These are phyloP conservation scores for Eciton burchellii DNA, from an alignment of 1,140 invertebrate genomes.

Conservation along the genomic window DNA sequence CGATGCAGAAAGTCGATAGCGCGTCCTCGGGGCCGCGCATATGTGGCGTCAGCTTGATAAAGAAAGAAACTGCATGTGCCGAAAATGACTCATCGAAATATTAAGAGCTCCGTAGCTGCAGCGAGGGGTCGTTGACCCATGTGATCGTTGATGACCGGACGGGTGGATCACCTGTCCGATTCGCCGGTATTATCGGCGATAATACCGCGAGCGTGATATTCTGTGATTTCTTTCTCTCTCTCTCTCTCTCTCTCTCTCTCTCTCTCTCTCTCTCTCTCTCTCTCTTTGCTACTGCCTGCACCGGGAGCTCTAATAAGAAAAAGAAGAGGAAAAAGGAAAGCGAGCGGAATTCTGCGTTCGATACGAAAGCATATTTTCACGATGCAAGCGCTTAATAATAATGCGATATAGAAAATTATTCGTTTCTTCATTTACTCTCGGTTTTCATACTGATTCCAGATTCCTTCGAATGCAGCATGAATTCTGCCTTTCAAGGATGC, in stretches of 20 bases:
- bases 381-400: background rate
- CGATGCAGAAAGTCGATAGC: slow-evolving; percentile 57
- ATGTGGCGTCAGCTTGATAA: slow-evolving; percentile 60
- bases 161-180: slow-evolving; percentile 38
- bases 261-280: too few relatives aligned
- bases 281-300: too few relatives aligned
- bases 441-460: background rate
- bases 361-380: background rate
- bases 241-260: too few relatives aligned
- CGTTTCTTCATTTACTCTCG: background rate
- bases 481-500: background rate
- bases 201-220: slow-evolving; percentile 24
- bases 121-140: slow-evolving; percentile 70
- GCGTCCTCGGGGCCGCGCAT: background rate
- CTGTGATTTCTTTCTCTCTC: slow-evolving; percentile 18
- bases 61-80: slow-evolving; percentile 62
- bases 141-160: slow-evolving; percentile 58
- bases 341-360: background rate
- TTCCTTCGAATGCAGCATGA: background rate
- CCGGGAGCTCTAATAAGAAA: slow-evolving; percentile 22
- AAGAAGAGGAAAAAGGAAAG: background rate
- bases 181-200: slow-evolving; percentile 28
- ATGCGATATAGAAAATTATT: background rate
- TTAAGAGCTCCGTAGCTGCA: slow-evolving; percentile 53
- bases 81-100: slow-evolving; percentile 78